A percentile compares a stretch with the other conserved stretches of the same genome.
Evolutionary conservation across 2,113 vertebrate species (phyloP).

Genomic region (Phodopus roborovskii): DNA sequence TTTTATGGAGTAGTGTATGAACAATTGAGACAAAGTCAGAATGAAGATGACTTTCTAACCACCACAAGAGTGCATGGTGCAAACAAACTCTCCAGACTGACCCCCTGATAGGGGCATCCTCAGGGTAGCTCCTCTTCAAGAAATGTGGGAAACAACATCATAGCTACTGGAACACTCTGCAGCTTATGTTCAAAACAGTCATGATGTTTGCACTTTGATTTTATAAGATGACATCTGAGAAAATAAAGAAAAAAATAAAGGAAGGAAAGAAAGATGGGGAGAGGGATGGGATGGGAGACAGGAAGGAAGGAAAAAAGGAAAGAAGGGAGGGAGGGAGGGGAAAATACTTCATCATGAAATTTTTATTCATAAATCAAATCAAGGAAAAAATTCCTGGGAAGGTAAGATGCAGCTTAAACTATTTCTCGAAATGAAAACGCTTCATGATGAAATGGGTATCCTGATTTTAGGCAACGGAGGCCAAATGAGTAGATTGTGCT

Average conservation of each 20-base stretch:
- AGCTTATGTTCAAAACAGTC: neutral
- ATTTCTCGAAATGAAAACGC: neutral
- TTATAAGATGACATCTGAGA: neutral
- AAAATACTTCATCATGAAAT: neutral
- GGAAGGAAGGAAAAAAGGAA: neutral
- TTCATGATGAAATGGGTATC: neutral
- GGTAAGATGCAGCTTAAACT: neutral
- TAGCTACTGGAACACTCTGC: too few species aligned
- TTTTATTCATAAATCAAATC: constrained; percentile 26
- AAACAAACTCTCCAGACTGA: neutral
- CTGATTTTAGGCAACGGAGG: neutral
- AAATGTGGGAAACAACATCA: neutral
- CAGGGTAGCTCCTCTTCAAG: constrained; percentile 1
- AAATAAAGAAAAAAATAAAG: neutral
- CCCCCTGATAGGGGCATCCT: neutral
- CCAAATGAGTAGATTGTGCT: neutral
- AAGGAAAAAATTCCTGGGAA: neutral
- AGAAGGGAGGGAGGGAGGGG: neutral
- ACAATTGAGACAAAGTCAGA: neutral
- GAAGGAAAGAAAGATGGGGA: neutral
- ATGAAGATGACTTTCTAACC: neutral
- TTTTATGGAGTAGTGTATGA: neutral
- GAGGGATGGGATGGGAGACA: too few species aligned
- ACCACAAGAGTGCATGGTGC: neutral
- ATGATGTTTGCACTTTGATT: neutral